Base-by-base conservation (phyloP, 2,888 invertebrate species). In the Amphipyra tragopoginis region DNA sequence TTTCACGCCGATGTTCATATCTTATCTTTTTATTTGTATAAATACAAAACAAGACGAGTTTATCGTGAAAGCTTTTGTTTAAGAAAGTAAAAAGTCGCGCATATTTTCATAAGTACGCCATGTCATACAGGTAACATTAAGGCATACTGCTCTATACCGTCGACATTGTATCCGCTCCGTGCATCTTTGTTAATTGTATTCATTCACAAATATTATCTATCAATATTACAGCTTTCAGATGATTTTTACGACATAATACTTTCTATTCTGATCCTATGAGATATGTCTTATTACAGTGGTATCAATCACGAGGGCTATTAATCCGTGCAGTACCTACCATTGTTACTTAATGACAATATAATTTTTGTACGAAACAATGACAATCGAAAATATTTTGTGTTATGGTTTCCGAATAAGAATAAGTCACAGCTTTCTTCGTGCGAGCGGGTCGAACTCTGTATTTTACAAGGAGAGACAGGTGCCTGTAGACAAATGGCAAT, bases 301-400 rank as follows among this genome's bases (percentile, higher is more conserved):
- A 58, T 58, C 33, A 50, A 55, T 63, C 57, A 69, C 44, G n/a
- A 39, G 5, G 15, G 15, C 42, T 36, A 42, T 34, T 39, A 51
- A 49, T 47, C 34, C 38, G 33, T 29, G 15, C 38, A 21, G 21
- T n/a, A n/a, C n/a, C 8, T 11, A 10, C 11, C 51, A 65, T 60
- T 47, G 43, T 39, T 34, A 40, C 60, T n/a, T 69, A 69, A 69
- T 58, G 60, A 43, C 48, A 47, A 58, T 45, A 61, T 72, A 58
- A 73, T 72, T 43, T 38, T 26, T 38, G 21, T 56, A 39, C 34
- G 2, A 21, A 45, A 60, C 33, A 42, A 39, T 65, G 33, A 29
- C 29, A 10, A 15, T 11, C 10, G 11, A 13, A n/a, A 33, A 47
- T 21, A 42, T 47, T 36, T 36, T 51, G 7, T 11, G 3, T 44